phyloP scores from a whole-genome alignment of 2,888 invertebrate genomes.

The Heliconius ethilla region DNA sequence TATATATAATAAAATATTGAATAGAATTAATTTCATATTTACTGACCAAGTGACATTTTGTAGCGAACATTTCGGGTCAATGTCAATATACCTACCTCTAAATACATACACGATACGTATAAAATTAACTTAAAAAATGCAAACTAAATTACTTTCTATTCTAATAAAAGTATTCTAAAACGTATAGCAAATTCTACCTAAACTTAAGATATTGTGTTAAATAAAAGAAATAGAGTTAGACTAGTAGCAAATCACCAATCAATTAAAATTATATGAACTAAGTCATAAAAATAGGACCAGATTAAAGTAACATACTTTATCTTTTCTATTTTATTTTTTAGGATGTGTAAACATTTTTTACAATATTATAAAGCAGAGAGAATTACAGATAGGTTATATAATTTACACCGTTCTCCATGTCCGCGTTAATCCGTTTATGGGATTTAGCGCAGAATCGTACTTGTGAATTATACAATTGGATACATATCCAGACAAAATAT shows the following conservation, averaged over 20 bases:
- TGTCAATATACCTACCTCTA: background rate
- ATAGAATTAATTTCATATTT: constrained; percentile 1
- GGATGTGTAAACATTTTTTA: background rate
- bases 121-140: background rate
- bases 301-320: too few relatives aligned
- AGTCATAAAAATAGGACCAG: too few relatives aligned
- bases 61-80: background rate
- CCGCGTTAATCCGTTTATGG: background rate
- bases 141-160: background rate
- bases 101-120: background rate
- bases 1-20: background rate
- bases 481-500: background rate
- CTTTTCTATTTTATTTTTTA: too few relatives aligned
- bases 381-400: background rate
- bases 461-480: background rate
- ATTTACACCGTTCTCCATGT: background rate
- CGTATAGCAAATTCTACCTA: background rate
- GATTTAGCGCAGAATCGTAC: background rate
- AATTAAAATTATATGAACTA: too few relatives aligned
- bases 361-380: background rate
- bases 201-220: too few relatives aligned
- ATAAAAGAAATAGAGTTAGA: too few relatives aligned
- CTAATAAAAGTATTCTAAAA: background rate
- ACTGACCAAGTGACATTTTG: background rate
- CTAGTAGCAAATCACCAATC: background rate